Conservation (phyloP, 2,113 vertebrate genomes). For the Nyctibius bracteatus region DNA sequence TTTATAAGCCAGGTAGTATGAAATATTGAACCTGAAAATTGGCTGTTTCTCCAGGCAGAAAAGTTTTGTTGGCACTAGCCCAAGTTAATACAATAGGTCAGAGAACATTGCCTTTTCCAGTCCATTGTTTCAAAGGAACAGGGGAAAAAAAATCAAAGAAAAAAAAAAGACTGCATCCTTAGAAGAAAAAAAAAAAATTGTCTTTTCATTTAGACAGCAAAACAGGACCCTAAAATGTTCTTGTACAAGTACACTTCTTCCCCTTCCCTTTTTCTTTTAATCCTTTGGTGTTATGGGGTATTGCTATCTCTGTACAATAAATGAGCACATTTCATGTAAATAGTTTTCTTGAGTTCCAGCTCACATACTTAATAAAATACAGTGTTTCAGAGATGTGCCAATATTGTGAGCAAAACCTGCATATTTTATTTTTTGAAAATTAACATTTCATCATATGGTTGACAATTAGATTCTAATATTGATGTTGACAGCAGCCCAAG, state of each 20-base stretch:
- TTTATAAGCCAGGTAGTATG: neutral
- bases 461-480: neutral
- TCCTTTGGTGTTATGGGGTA: neutral
- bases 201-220: neutral
- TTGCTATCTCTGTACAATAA: neutral
- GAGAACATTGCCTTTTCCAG: neutral
- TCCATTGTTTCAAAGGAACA: neutral
- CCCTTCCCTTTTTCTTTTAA: neutral
- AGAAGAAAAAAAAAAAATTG: neutral
- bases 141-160: neutral
- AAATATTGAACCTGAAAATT: slow-evolving; percentile 39
- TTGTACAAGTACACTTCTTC: neutral
- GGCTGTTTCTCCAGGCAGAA: slow-evolving; percentile 2
- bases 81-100: slow-evolving; percentile 28
- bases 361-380: neutral
- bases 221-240: neutral
- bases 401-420: neutral
- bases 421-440: neutral
- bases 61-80: slow-evolving; percentile 19
- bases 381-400: neutral
- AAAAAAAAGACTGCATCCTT: neutral
- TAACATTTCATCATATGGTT: neutral
- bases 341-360: neutral
- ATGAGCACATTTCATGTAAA: neutral
- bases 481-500: neutral